Conservation (phyloP, 1,140 invertebrate genomes). For the Heliothis virescens region DNA sequence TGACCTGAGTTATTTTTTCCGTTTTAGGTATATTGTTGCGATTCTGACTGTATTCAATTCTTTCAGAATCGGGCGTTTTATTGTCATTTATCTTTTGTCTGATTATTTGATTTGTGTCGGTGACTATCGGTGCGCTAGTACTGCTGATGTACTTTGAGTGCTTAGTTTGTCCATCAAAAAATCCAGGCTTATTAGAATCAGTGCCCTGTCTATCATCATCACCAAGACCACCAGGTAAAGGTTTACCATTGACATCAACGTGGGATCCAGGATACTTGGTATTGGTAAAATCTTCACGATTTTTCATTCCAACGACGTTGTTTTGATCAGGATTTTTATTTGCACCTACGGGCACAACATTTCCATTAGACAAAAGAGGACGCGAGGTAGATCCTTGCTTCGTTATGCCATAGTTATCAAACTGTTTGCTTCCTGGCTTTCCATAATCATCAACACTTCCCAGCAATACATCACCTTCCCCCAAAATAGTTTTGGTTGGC, state of each 20-base stretch:
- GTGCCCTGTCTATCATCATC: not conserved
- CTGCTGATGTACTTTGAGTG: not conserved
- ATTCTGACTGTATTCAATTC: not conserved
- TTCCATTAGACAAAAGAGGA: not conserved
- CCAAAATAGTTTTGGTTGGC: not conserved
- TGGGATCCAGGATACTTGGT: constrained; percentile 2
- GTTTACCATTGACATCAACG: not conserved
- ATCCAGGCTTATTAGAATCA: not conserved
- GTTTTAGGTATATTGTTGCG: not conserved
- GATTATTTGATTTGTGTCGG: not conserved
- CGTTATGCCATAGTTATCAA: not conserved
- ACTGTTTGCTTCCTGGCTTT: not conserved
- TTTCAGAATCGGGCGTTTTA: not conserved
- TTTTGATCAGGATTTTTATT: not conserved
- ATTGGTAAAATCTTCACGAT: not conserved
- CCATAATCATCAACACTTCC: not conserved
- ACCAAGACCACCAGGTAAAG: not conserved
- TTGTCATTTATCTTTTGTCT: not conserved
- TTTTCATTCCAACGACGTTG: not conserved
- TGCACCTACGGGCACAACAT: not conserved
- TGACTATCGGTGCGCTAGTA: not conserved
- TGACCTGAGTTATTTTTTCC: not conserved
- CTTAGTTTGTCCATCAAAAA: not conserved
- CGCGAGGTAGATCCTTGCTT: not conserved
- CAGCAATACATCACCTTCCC: not conserved